Percentiles rank a stretch among this genome's conserved stretches.
These are phyloP conservation scores for Bombus huntii DNA, from an alignment of 1,140 invertebrate species.

Conservation along the genomic window DNA sequence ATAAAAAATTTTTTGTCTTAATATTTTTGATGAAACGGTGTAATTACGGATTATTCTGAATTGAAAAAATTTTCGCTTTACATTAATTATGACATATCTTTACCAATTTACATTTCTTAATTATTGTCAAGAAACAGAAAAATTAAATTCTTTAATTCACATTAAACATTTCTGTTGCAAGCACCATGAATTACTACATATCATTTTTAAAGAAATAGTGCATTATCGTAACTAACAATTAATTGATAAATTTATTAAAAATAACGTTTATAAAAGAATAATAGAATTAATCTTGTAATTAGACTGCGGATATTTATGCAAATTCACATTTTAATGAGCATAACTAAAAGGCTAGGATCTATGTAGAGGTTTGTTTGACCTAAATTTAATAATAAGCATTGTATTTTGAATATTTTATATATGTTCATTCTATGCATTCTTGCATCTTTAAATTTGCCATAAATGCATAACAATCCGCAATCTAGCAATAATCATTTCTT, in stretches of 20 bases:
- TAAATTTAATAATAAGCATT: no score
- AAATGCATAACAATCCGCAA: no score
- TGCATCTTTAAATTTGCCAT: neutral
- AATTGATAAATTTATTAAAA: neutral
- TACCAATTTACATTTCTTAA: neutral
- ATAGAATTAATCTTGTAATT: neutral
- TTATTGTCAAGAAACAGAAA: slow-evolving; percentile 29
- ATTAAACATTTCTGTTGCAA: slow-evolving; percentile 8
- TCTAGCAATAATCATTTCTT: neutral
- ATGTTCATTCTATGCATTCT: no score
- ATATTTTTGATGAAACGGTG: neutral
- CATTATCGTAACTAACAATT: neutral
- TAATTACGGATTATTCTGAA: slow-evolving; percentile 9
- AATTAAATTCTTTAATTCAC: neutral
- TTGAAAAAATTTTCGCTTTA: slow-evolving; percentile 2
- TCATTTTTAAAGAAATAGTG: neutral
- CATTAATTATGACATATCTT: neutral
- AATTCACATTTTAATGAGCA: no score
- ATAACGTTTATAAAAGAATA: neutral
- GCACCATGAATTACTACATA: slow-evolving; percentile 5
- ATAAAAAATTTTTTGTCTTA: neutral
- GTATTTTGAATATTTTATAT: no score
- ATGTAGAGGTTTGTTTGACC: no score
- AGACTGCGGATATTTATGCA: neutral
- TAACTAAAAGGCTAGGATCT: no score